Base-by-base conservation (phyloP, 2,797 vertebrate species). In the Parambassis ranga region DNA sequence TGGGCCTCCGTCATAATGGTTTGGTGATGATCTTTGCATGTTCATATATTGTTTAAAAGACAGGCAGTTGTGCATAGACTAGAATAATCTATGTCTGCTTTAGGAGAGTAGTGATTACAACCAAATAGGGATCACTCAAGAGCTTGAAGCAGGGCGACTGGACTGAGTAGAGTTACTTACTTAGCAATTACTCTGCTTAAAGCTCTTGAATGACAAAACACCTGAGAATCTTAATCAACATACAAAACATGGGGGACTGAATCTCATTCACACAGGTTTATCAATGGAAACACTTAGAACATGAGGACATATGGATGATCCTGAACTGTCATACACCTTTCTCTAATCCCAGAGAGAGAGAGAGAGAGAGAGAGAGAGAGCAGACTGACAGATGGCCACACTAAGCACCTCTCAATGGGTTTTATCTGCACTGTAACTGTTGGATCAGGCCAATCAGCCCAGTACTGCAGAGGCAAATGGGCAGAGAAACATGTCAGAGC, bases 301-400 rank as follows among this genome's bases (percentile, higher is more conserved):
- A 20, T 7, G 55, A 31, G 20, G 32, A 15, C 11, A 31, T 23
- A 7, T 7, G 1, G 13, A 18, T n/a, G 4, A 7, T 0, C 36
- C 19, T 62, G 31, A 65, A 39, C 61, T 28, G 22, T 31, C 8
- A 46, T 11, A 46, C 22, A 8, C 36, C 4, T 57, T 53, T 13
- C 23, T 39, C 23, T 73, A 74, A 79, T 78, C 69, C 30, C 43
- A n/a, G n/a, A 41, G 2, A 42, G 39, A 41, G 41, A 10, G 36
- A 19, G 35, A 71, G 47, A 43, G 35, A 44, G 69, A 47, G 61
- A 26, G 63, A 58, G 32, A 63, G 50, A 16, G 31, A 31, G 36
- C 35, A 71, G 56, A 51, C 47, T 79, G 74, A 82, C 88, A 91
- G 84, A 86, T 87, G 87, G 87, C 65, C 44, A 60, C 55, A 33